Evolutionary conservation across 2,113 vertebrate species (phyloP).

Genomic region (Oryzias curvinotus): DNA sequence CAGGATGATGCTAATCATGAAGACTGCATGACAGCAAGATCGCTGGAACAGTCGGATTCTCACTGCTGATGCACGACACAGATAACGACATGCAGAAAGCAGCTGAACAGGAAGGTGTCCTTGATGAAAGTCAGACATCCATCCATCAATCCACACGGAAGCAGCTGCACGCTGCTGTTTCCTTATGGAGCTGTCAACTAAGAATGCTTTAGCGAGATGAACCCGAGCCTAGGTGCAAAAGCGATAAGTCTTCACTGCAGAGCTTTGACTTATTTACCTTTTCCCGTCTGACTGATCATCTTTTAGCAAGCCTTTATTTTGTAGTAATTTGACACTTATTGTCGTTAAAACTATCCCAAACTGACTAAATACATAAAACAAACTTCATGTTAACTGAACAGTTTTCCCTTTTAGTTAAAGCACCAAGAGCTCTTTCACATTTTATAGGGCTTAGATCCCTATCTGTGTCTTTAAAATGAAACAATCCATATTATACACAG

Average conservation of each 20-base stretch:
- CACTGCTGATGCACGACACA: constrained; percentile 27
- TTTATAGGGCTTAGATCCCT: constrained; percentile 45
- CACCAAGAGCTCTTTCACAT: constrained; percentile 46
- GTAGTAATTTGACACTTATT: too few species aligned
- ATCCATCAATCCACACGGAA: constrained; percentile 27
- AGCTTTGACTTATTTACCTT: constrained; percentile 15
- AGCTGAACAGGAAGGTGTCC: constrained; percentile 10
- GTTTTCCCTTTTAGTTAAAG: background rate
- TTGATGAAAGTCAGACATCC: constrained; percentile 40
- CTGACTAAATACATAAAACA: too few species aligned
- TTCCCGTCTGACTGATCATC: background rate
- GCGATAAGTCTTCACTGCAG: constrained; percentile 26
- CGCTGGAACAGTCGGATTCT: background rate
- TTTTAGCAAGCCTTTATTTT: background rate
- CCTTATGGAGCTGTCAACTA: constrained; percentile 41
- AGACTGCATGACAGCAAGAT: constrained; percentile 2
- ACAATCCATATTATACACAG: constrained; percentile 5
- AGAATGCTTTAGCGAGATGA: constrained; percentile 32
- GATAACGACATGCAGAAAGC: constrained; percentile 9
- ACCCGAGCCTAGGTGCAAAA: constrained; percentile 6
- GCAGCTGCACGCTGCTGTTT: constrained; percentile 30
- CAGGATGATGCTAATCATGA: constrained; percentile 12
- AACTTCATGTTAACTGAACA: too few species aligned
- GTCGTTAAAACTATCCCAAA: too few species aligned
- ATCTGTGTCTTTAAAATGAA: constrained; percentile 3